Evolutionary conservation across 2,113 vertebrate species (phyloP).

Genomic region (Galemys pyrenaicus): DNA sequence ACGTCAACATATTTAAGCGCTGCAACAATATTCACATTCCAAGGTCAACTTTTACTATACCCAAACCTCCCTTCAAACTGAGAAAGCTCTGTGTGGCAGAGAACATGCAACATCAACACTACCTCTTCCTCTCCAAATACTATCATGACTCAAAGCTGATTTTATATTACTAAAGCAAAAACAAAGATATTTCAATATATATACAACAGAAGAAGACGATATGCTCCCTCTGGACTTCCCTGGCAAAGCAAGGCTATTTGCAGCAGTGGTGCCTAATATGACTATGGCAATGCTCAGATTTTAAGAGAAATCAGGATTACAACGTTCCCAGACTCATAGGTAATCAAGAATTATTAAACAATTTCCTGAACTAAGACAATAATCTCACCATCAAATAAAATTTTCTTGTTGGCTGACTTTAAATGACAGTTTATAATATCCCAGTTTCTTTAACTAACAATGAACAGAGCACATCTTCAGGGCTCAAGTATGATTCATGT

Average conservation of each 20-base stretch:
- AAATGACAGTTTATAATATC: constrained; percentile 43
- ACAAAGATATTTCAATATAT: not conserved
- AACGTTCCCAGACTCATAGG: not conserved
- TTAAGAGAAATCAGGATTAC: not conserved
- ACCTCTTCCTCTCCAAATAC: not conserved
- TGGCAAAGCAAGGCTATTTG: not conserved
- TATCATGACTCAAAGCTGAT: not conserved
- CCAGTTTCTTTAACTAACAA: not conserved
- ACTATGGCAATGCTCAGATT: not conserved
- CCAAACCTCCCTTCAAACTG: not conserved
- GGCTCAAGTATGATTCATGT: not conserved
- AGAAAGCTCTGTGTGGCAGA: not conserved
- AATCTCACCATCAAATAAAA: constrained; percentile 17
- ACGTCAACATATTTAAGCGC: not conserved
- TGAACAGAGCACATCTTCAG: not conserved
- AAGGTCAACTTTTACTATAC: not conserved
- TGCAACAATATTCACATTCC: not conserved
- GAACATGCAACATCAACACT: not conserved
- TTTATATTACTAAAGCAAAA: not conserved
- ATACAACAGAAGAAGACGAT: not conserved
- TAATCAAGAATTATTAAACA: not conserved
- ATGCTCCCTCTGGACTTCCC: not conserved
- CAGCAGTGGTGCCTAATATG: not conserved
- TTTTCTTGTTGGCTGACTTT: not conserved
- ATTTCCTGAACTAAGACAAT: constrained; percentile 35